These are phyloP conservation scores for Mandrillus leucophaeus DNA, from an alignment of 2,113 vertebrate species.

Conservation along the genomic window DNA sequence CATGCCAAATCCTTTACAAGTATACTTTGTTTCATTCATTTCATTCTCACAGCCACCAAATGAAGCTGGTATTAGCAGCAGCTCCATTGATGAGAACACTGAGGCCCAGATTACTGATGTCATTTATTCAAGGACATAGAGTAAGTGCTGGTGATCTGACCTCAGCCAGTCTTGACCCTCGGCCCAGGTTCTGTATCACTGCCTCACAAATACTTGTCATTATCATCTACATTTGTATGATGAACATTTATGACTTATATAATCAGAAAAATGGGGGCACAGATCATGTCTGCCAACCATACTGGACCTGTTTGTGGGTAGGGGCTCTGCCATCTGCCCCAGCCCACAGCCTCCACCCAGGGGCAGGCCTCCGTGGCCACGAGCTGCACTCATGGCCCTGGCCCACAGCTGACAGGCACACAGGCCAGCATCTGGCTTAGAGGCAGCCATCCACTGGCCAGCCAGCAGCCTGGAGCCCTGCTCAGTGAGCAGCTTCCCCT, in stretches of 20 bases:
- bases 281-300: background rate
- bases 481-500: background rate
- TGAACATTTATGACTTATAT: background rate
- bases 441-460: background rate
- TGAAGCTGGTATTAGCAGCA: background rate
- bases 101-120: background rate
- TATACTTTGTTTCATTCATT: background rate
- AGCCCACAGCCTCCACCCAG: background rate
- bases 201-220: background rate
- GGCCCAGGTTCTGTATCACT: background rate
- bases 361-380: background rate
- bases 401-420: background rate
- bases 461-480: background rate
- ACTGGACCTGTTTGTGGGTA: background rate
- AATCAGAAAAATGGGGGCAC: background rate
- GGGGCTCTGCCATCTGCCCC: background rate
- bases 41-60: background rate
- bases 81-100: background rate
- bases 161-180: background rate
- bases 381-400: background rate
- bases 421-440: background rate
- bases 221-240: background rate
- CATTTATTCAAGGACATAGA: background rate
- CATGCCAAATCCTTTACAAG: background rate
- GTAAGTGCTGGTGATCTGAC: background rate